phyloP scores from a whole-genome alignment of 2,797 vertebrate species.

The Scarus forsteni region DNA sequence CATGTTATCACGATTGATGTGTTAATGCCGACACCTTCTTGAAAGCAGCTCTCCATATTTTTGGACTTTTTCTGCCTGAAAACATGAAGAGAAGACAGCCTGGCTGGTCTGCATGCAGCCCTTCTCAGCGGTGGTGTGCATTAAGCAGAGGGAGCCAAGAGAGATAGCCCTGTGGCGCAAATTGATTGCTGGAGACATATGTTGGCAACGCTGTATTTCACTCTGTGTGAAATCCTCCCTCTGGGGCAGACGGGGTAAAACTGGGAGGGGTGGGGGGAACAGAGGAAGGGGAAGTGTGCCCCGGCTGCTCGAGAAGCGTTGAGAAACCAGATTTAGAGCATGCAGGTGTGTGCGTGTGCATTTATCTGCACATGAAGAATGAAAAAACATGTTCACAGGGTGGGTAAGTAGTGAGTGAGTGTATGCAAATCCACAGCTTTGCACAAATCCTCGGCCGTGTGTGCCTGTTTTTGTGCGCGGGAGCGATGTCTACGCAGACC shows the following conservation, averaged over 20 bases:
- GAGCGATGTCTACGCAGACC: constrained; percentile 58
- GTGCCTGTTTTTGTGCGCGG: constrained; percentile 13
- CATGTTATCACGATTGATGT: too few species aligned
- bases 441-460: constrained; percentile 46
- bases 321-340: constrained; percentile 42
- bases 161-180: constrained; percentile 66
- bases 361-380: constrained; percentile 5
- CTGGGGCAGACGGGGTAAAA: constrained; percentile 55
- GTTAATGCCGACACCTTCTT: too few species aligned
- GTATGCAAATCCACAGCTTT: constrained; percentile 46
- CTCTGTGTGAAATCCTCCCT: constrained; percentile 70
- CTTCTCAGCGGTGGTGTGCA: constrained; percentile 33
- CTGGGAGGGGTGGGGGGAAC: constrained; percentile 7
- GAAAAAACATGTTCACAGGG: constrained; percentile 2
- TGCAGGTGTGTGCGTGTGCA: constrained; percentile 25
- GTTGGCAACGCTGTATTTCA: constrained; percentile 76
- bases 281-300: constrained; percentile 21
- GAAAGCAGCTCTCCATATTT: neutral
- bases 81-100: constrained; percentile 45
- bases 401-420: constrained; percentile 5
- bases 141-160: constrained; percentile 55
- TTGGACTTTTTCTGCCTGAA: constrained; percentile 31
- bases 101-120: constrained; percentile 33
- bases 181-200: constrained; percentile 77
- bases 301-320: constrained; percentile 34